Evolutionary conservation across 2,888 invertebrate genomes (phyloP).

Genomic region (Macaria liturata): DNA sequence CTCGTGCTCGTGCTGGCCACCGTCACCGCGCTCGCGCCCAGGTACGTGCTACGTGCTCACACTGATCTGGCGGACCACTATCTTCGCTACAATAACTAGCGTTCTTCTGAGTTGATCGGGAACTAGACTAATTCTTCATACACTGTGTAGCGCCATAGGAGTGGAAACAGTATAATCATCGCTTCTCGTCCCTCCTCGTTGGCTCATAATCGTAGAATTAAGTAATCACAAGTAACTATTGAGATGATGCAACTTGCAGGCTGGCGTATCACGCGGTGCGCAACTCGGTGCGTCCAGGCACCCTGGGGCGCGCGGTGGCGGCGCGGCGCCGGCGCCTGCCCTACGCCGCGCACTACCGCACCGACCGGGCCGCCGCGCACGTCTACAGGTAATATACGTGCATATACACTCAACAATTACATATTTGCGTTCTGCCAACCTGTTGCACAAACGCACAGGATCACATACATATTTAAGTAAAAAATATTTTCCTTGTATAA

Average conservation of each 20-base stretch:
- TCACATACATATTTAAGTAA: too few relatives aligned
- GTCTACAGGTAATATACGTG: constrained; percentile 51
- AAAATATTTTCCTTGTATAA: too few relatives aligned
- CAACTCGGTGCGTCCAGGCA: constrained; percentile 88
- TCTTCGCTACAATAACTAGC: constrained; percentile 79
- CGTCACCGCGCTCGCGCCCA: constrained; percentile 91
- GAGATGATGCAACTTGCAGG: constrained; percentile 63
- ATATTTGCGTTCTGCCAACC: not conserved
- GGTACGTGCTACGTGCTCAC: constrained; percentile 74
- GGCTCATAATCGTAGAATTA: too few relatives aligned
- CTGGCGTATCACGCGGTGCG: constrained; percentile 87
- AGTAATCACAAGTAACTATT: too few relatives aligned
- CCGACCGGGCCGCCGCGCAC: constrained; percentile 50
- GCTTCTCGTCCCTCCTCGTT: too few relatives aligned
- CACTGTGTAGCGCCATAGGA: too few relatives aligned
- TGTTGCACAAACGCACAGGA: too few relatives aligned
- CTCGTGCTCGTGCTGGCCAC: constrained; percentile 89
- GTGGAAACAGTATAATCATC: too few relatives aligned
- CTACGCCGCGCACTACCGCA: constrained; percentile 63
- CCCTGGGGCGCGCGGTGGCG: constrained; percentile 87
- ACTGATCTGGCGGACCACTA: constrained; percentile 84
- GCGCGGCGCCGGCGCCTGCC: constrained; percentile 76
- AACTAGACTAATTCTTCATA: too few relatives aligned
- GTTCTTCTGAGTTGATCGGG: too few relatives aligned
- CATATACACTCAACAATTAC: constrained; percentile 23